Conservation (phyloP, 2,888 invertebrate species). For the Agrilus cyanescens region DNA sequence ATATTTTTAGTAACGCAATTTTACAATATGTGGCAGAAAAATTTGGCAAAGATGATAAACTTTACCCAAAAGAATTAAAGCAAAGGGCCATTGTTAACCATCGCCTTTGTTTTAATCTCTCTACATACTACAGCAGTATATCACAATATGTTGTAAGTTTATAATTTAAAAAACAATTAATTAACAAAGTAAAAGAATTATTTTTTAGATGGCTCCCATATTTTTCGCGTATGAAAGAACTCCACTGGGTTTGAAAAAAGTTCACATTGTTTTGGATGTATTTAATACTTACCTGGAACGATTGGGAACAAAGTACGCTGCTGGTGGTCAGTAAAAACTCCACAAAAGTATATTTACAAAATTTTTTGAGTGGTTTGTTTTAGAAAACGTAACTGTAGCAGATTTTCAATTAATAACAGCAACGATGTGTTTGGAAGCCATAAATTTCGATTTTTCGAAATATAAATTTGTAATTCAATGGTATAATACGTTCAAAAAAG, state of each 20-base stretch:
- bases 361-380: slow-evolving; percentile 11
- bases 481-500: slow-evolving; percentile 58
- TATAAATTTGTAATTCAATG: slow-evolving; percentile 50
- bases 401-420: slow-evolving; percentile 61
- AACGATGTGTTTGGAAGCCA: slow-evolving; percentile 62
- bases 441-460: slow-evolving; percentile 48
- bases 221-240: slow-evolving; percentile 64
- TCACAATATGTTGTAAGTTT: slow-evolving; percentile 49
- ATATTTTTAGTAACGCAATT: slow-evolving; percentile 43
- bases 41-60: slow-evolving; percentile 48
- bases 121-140: slow-evolving; percentile 61
- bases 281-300: slow-evolving; percentile 56
- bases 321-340: slow-evolving; percentile 37
- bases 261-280: slow-evolving; percentile 50
- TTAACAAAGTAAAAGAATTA: slow-evolving; percentile 5
- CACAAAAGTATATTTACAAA: not conserved
- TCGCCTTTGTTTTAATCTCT: slow-evolving; percentile 64
- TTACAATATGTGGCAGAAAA: slow-evolving; percentile 66
- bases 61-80: slow-evolving; percentile 63
- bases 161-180: not conserved
- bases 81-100: slow-evolving; percentile 66
- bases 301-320: slow-evolving; percentile 50
- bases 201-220: slow-evolving; percentile 57
- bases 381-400: slow-evolving; percentile 59
- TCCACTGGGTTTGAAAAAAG: slow-evolving; percentile 53